Conservation (phyloP, 1,140 invertebrate species). For the Calliphora vicina region DNA sequence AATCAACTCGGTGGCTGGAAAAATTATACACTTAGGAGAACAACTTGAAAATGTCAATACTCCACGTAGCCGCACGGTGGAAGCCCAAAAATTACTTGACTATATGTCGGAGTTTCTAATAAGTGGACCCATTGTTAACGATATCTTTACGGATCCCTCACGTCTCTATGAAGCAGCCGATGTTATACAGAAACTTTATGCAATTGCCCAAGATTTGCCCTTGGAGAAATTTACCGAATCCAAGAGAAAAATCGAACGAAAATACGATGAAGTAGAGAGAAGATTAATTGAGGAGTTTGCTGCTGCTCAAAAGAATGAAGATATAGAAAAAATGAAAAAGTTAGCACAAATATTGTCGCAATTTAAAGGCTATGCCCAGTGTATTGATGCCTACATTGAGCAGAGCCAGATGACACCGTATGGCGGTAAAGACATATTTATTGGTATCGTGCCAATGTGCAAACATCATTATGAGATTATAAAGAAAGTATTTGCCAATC, state of each 20-base stretch:
- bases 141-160: constrained; percentile 86
- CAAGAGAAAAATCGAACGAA: constrained; percentile 88
- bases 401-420: constrained; percentile 85
- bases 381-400: constrained; percentile 96
- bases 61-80: constrained; percentile 90
- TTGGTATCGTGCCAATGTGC: constrained; percentile 89
- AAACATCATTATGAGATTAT: constrained; percentile 88
- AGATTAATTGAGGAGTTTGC: constrained; percentile 95
- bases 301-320: constrained; percentile 81
- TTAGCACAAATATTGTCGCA: constrained; percentile 90
- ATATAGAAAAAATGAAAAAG: constrained; percentile 90
- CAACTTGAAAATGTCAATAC: constrained; percentile 97
- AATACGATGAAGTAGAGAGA: constrained; percentile 95
- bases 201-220: constrained; percentile 94
- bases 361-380: constrained; percentile 96
- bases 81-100: constrained; percentile 92
- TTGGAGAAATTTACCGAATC: constrained; percentile 87
- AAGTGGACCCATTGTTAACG: constrained; percentile 83
- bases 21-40: constrained; percentile 96
- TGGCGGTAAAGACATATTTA: constrained; percentile 86
- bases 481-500: constrained; percentile 93
- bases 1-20: constrained; percentile 96
- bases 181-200: constrained; percentile 95
- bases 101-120: constrained; percentile 94
- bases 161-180: constrained; percentile 96